These are phyloP conservation scores for Pristiophorus japonicus DNA, from an alignment of 2,113 vertebrate species.

Conservation along the genomic window DNA sequence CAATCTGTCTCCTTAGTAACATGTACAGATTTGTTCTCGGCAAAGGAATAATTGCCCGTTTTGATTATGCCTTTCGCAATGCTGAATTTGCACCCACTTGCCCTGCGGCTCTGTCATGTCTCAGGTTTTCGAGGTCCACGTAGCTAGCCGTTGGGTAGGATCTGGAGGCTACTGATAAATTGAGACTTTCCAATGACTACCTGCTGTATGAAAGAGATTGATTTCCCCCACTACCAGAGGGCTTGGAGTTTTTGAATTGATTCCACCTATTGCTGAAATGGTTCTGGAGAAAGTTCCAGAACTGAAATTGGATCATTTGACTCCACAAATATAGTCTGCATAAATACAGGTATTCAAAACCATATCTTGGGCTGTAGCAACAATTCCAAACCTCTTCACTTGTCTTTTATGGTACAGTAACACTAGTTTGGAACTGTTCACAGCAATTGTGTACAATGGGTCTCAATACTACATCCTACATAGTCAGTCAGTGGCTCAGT, in stretches of 20 bases:
- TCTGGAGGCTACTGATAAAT: background rate
- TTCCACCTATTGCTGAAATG: background rate
- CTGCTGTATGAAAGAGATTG: background rate
- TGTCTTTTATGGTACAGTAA: background rate
- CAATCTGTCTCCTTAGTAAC: background rate
- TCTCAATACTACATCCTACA: background rate
- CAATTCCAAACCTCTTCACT: background rate
- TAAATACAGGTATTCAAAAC: background rate
- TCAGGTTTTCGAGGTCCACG: too few species aligned
- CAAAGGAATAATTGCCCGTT: background rate
- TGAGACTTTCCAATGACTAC: background rate
- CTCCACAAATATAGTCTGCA: background rate
- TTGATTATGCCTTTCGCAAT: background rate
- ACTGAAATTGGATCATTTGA: background rate
- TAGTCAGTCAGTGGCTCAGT: too few species aligned
- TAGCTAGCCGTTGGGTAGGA: background rate
- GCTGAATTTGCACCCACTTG: background rate
- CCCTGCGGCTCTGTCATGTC: background rate
- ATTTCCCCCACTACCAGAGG: background rate
- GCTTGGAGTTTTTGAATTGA: background rate
- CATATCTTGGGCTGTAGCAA: background rate
- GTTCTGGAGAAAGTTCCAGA: too few species aligned
- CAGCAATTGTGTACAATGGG: background rate
- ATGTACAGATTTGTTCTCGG: background rate
- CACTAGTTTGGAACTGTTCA: background rate